Evolutionary conservation across 2,797 vertebrate genomes (phyloP).

Genomic region (Cottoperca gobio): DNA sequence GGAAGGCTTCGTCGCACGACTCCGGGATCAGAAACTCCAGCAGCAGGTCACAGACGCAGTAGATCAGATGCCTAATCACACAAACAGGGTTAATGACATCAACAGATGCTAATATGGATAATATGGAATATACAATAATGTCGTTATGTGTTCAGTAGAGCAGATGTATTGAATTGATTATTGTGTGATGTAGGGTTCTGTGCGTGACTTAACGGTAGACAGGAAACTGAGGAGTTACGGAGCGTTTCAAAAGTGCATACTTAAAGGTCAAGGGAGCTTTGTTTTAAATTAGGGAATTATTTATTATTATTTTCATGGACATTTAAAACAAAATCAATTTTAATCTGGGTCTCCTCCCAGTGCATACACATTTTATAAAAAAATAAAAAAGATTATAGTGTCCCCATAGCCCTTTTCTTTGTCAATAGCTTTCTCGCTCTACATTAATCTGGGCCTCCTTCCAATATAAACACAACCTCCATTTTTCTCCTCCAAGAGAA

Average conservation of each 20-base stretch:
- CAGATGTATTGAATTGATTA: background rate
- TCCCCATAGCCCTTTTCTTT: background rate
- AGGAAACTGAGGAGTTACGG: background rate
- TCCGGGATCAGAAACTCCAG: constrained; percentile 91
- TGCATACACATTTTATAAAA: too few species aligned
- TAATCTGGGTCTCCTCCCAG: background rate
- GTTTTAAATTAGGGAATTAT: background rate
- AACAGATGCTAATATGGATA: background rate
- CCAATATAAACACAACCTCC: background rate
- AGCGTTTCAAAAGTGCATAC: background rate
- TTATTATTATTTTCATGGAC: background rate
- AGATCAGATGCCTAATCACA: constrained; percentile 89
- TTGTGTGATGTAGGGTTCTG: background rate
- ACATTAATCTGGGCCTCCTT: background rate
- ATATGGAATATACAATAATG: background rate
- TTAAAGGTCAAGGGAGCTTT: background rate
- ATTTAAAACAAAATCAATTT: background rate
- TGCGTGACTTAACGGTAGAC: background rate
- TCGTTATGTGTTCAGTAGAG: too few species aligned
- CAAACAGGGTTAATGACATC: constrained; percentile 6
- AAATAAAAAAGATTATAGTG: too few species aligned
- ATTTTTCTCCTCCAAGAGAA: background rate
- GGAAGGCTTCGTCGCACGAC: constrained; percentile 79
- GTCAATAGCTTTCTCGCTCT: background rate
- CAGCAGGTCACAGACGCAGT: constrained; percentile 91